Conservation (phyloP, 1,140 invertebrate genomes). For the Aplysia californica region DNA sequence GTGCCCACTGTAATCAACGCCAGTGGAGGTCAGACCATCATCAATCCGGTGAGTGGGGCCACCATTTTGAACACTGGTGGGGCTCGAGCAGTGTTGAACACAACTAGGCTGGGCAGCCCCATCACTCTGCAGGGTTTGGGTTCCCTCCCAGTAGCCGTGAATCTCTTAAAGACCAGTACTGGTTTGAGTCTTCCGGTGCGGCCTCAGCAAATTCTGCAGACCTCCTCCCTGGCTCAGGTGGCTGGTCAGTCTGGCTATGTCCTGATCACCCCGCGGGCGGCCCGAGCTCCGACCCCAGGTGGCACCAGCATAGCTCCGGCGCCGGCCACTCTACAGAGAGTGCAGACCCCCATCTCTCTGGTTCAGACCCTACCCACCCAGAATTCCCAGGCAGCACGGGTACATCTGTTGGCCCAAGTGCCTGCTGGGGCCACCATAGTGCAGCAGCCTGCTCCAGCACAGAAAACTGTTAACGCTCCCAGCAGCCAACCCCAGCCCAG, state of each 20-base stretch:
- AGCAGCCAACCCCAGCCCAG: too few relatives aligned
- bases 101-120: constrained; percentile 13
- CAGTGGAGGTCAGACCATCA: constrained; percentile 15
- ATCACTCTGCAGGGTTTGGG: constrained; percentile 21
- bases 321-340: constrained; percentile 4
- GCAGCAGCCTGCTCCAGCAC: too few relatives aligned
- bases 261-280: constrained; percentile 14
- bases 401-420: constrained; percentile 23
- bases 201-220: constrained; percentile 22
- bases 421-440: constrained; percentile 14
- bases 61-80: neutral
- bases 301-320: too few relatives aligned
- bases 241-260: constrained; percentile 22
- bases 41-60: neutral
- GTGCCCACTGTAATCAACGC: constrained; percentile 20
- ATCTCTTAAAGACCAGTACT: constrained; percentile 24
- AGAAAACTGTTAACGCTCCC: too few relatives aligned
- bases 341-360: constrained; percentile 10
- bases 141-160: constrained; percentile 16
- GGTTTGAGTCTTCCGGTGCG: constrained; percentile 13
- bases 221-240: constrained; percentile 22
- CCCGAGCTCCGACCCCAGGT: neutral
- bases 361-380: constrained; percentile 2
- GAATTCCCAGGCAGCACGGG: constrained; percentile 2
- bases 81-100: constrained; percentile 13